A percentile compares a stretch with the other conserved stretches of the same genome.
phyloP scores from a whole-genome alignment of 1,140 invertebrate species.

The Oreohelix idahoensis region DNA sequence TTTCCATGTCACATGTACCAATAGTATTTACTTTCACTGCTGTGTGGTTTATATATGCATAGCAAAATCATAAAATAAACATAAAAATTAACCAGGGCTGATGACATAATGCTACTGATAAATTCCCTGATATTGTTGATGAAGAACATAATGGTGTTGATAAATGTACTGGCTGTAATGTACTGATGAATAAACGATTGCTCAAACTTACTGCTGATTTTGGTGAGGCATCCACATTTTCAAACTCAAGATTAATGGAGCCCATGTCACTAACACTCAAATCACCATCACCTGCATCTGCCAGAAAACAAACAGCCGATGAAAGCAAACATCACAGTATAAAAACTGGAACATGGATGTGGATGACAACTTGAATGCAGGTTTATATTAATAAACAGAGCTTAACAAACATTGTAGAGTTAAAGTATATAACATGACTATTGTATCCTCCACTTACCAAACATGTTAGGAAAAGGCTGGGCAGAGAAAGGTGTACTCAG shows the following conservation, averaged over 20 bases:
- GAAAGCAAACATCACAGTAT: neutral
- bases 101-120: neutral
- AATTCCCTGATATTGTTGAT: neutral
- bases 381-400: neutral
- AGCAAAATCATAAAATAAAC: too few species aligned
- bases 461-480: conserved; percentile 56
- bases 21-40: too few species aligned
- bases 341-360: too few species aligned
- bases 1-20: too few species aligned
- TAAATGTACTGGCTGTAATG: too few species aligned
- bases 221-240: conserved; percentile 86
- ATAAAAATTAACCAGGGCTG: too few species aligned
- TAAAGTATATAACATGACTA: too few species aligned
- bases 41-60: too few species aligned
- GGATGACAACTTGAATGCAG: neutral
- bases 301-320: conserved; percentile 23
- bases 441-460: conserved; percentile 69
- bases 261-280: conserved; percentile 80
- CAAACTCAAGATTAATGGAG: conserved; percentile 82
- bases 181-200: too few species aligned
- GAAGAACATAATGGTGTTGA: too few species aligned
- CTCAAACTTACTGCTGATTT: conserved; percentile 84
- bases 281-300: conserved; percentile 55
- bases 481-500: conserved; percentile 67
- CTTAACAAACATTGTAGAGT: too few species aligned